A percentile compares a stretch with the other conserved stretches of the same genome.
These are phyloP conservation scores for Pempheris klunzingeri DNA, from an alignment of 2,797 vertebrate species.

Conservation along the genomic window DNA sequence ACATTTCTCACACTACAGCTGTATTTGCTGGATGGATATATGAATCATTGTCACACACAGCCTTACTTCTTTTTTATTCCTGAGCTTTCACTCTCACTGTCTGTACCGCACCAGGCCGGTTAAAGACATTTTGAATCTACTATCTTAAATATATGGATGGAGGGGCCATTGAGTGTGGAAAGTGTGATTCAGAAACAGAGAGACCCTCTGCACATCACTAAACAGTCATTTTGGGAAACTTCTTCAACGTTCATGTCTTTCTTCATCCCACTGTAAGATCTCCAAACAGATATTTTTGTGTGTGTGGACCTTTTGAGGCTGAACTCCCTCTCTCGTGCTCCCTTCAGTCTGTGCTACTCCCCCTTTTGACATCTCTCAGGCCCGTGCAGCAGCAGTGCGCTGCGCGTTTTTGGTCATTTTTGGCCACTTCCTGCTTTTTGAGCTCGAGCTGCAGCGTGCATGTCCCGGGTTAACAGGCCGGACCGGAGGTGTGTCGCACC, in stretches of 20 bases:
- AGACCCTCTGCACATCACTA: neutral
- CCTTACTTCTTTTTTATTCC: too few relatives aligned
- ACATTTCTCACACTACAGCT: neutral
- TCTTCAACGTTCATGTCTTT: neutral
- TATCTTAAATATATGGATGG: neutral
- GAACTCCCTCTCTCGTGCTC: neutral
- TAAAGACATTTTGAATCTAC: neutral
- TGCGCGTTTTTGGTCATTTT: conserved; percentile 16
- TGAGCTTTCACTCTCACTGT: neutral
- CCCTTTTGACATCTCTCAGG: neutral
- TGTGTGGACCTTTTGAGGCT: accelerated
- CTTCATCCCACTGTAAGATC: neutral
- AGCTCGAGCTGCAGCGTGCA: conserved; percentile 10
- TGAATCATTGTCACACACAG: too few relatives aligned
- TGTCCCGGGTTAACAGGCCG: conserved; percentile 16
- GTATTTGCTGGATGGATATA: neutral
- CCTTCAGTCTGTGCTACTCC: neutral
- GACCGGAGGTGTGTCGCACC: neutral
- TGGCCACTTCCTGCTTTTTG: conserved; percentile 63
- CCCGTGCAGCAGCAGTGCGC: neutral
- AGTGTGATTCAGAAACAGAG: too few relatives aligned
- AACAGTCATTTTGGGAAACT: neutral
- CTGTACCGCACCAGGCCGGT: too few relatives aligned
- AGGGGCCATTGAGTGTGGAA: too few relatives aligned
- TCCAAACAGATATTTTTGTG: neutral